Evolutionary conservation across 2,113 vertebrate genomes (phyloP).

Genomic region (Lynx canadensis): DNA sequence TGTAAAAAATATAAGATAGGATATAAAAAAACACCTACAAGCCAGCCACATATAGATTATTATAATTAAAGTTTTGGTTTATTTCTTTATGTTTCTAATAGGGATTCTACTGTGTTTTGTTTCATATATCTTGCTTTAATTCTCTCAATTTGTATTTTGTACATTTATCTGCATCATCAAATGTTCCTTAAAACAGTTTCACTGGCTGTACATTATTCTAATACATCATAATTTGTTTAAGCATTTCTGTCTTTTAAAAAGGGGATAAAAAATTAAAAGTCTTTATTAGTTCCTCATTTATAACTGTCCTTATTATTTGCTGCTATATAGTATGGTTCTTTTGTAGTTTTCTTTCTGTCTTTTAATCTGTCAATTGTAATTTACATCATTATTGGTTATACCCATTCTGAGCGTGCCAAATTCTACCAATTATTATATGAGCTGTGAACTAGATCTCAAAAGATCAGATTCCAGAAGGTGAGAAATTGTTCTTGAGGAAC

Average conservation of each 20-base stretch:
- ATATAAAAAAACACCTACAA: background rate
- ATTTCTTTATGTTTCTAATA: conserved; percentile 24
- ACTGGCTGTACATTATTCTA: background rate
- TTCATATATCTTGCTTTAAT: background rate
- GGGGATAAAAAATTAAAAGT: background rate
- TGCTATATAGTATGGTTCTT: background rate
- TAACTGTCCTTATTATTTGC: background rate
- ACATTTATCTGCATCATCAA: background rate
- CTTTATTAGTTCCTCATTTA: background rate
- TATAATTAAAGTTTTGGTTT: background rate
- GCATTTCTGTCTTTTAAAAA: conserved; percentile 11
- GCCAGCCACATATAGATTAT: background rate
- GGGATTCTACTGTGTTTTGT: background rate
- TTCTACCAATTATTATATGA: background rate
- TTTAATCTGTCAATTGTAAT: background rate
- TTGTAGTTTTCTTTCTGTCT: background rate
- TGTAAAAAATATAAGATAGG: background rate
- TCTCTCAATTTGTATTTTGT: conserved; percentile 1
- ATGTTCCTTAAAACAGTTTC: background rate
- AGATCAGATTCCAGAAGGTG: background rate
- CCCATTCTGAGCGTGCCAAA: background rate
- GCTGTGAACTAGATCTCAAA: background rate
- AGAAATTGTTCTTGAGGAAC: background rate
- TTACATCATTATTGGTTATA: conserved; percentile 14
- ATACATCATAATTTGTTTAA: background rate